Base-by-base conservation (phyloP, 1,140 invertebrate genomes). In the Drosophila auraria region DNA sequence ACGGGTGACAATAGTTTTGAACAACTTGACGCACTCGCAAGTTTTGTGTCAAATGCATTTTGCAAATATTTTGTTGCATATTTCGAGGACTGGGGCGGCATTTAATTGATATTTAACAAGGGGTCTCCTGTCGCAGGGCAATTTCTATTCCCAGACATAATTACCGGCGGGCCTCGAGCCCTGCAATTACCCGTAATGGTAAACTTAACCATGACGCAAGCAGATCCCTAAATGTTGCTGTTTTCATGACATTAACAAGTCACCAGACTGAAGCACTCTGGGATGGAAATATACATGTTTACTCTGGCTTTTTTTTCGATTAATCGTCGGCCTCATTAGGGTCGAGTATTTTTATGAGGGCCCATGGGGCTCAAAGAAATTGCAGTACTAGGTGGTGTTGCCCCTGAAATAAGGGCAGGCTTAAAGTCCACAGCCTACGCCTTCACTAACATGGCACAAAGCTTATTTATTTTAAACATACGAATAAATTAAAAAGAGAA, bases 31-130 rank as follows among this genome's bases (percentile, higher is more conserved):
- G 75, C 70, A 63, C 69, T 74, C 56, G 59, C 63, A 69, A 82
- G 60, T 83, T 83, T 71, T 66, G 80, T 80, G 76, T 78, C 64
- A 77, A 78, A 83, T 89, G 72, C 83, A 83, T 87, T 75, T 64
- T 38, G 57, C 73, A 71, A 40, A 82, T 72, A 66, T 87, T 70
- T 79, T 71, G 56, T 71, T 54, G 51, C 78, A 65, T 50, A 73
- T 80, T 61, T 56, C 23, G 9, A 14, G 38, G 36, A 45, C 17
- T 11, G 12, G 50, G 5, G 33, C 15, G 42, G 20, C 2, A 45
- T 87, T 72, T 89, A 87, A 87, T 89, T 89, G 83, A 89, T 89
- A 87, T 89, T 89, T 84, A 89, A 87, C 80, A 78, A 84, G 71
- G 68, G 38, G 62, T 75, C 63, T 61, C 75, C 30, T 30, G 64